Base-by-base conservation (phyloP, 2,797 vertebrate species). In the Cottoperca gobio region DNA sequence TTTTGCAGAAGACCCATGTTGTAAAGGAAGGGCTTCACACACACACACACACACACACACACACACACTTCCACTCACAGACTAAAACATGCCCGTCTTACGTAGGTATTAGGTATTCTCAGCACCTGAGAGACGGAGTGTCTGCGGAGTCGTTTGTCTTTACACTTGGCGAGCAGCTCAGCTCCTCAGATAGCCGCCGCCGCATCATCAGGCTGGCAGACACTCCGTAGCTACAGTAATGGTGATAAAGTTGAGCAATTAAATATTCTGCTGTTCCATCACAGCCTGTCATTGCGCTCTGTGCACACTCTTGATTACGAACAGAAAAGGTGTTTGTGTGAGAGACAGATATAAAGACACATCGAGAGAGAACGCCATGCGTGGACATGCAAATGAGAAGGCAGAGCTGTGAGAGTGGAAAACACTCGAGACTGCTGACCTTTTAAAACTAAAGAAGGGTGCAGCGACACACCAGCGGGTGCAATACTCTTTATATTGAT, bases 231-330 rank as follows among this genome's bases (percentile, higher is more conserved):
- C 71, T 55, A 84, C 76, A 85, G 80, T 90, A 90, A 84, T 79
- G 75, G 82, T 88, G 84, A 92, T 90, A 79, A 94, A 93, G 86
- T 78, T 63, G 31, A 65, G 73, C 77, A 85, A 88, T 91, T 86
- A 91, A 87, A 91, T 82, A 84, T 79, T 82, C 80, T 45, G 31
- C 75, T 70, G 84, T 75, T 85, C 52, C 21, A 19, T 78, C 53
- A 43, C 52, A 60, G 59, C 52, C 50, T 48, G 43, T 4, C 53
- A 35, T 37, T 59, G 2, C 6, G 33, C 55, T 45, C 52, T 4
- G 10, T 26, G 24, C 17, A 74, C 49, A 58, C 68, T 74, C 60
- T 59, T 12, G 0, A 31, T 60, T 46, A 35, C 42, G 81, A 19
- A 55, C 1, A 4, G n/a, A 72, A 74, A 76, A 53, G 21, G 64